These are phyloP conservation scores for Rhabdophis nuchalis DNA, from an alignment of 2,797 vertebrate genomes.

Conservation along the genomic window DNA sequence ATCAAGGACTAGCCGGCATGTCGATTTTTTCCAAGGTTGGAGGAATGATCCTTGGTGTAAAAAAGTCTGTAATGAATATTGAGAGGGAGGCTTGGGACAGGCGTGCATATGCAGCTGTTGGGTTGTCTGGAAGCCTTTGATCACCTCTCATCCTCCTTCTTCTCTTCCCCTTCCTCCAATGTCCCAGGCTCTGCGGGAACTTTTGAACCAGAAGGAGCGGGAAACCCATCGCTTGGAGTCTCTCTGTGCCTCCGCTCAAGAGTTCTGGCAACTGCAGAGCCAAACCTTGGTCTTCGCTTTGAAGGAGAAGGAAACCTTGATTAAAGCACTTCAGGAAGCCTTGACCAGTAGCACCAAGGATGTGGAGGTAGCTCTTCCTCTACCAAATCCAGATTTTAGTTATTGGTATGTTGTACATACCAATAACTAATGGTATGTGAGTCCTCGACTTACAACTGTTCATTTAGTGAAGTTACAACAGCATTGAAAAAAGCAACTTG, in stretches of 20 bases:
- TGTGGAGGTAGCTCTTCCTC: slow-evolving; percentile 32
- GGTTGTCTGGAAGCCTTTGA: background rate
- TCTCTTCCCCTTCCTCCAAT: too few relatives aligned
- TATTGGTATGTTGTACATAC: background rate
- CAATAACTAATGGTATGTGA: too few relatives aligned
- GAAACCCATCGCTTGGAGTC: slow-evolving; percentile 26
- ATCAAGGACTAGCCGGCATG: background rate
- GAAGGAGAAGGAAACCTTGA: slow-evolving; percentile 37
- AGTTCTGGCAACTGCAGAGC: background rate
- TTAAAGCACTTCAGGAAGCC: slow-evolving; percentile 26
- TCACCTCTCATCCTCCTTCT: background rate
- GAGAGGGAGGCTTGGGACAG: background rate
- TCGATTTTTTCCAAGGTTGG: background rate
- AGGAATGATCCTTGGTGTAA: background rate
- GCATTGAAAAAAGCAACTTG: background rate
- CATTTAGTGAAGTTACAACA: background rate
- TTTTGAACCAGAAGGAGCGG: slow-evolving; percentile 35
- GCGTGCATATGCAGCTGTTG: background rate
- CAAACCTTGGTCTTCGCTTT: slow-evolving; percentile 7
- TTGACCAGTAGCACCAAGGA: slow-evolving; percentile 43
- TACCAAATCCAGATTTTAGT: background rate
- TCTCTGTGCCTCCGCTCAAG: slow-evolving; percentile 7
- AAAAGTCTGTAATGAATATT: background rate
- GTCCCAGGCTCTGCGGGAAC: slow-evolving; percentile 33
- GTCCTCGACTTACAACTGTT: background rate